Conservation (phyloP, 2,113 vertebrate genomes). For the Thryonomys swinderianus region DNA sequence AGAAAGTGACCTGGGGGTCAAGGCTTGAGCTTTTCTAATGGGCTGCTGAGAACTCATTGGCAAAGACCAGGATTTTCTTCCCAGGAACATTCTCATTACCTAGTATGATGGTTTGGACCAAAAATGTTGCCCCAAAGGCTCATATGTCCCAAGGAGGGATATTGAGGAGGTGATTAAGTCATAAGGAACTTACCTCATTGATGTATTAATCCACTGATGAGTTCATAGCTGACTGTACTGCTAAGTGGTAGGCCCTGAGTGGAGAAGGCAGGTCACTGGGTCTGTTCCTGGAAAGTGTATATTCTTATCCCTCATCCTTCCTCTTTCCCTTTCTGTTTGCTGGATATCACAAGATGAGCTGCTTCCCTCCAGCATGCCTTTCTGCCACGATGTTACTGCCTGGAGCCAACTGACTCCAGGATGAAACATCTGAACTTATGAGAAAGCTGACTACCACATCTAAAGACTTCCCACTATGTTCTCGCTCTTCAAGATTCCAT, state of each 20-base stretch:
- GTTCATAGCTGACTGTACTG: not conserved
- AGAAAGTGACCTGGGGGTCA: not conserved
- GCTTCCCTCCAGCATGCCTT: not conserved
- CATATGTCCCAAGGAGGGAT: not conserved
- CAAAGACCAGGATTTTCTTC: not conserved
- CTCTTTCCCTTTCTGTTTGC: not conserved
- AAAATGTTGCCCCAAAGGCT: not conserved
- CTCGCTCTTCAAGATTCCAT: not conserved
- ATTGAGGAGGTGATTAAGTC: not conserved
- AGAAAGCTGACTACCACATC: not conserved
- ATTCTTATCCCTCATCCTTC: not conserved
- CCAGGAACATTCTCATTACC: too few relatives aligned
- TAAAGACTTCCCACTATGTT: not conserved
- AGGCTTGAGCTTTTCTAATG: not conserved
- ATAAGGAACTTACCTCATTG: not conserved
- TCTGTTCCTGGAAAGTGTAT: not conserved
- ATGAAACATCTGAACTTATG: not conserved
- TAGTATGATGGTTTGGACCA: not conserved
- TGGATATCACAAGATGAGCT: not conserved
- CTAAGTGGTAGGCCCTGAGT: not conserved
- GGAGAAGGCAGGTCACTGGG: not conserved
- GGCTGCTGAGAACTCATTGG: not conserved
- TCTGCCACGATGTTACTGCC: not conserved
- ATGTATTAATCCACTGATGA: not conserved
- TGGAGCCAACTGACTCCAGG: not conserved